A percentile compares a stretch with the other conserved stretches of the same genome.
phyloP scores from a whole-genome alignment of 2,888 invertebrate species.

The Periphyllus acericola region DNA sequence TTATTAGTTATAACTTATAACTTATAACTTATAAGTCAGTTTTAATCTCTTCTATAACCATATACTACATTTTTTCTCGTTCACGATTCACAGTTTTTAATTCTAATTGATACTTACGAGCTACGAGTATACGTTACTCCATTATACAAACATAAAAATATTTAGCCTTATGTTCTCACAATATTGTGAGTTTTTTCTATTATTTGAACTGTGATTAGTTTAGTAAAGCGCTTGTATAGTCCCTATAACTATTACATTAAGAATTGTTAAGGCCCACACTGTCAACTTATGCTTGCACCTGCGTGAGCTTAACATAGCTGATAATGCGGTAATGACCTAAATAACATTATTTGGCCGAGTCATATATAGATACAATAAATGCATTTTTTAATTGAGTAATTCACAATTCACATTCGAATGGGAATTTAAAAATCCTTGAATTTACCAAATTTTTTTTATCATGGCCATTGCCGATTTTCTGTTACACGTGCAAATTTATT shows the following conservation, averaged over 20 bases:
- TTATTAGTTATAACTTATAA: too few species aligned
- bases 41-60: background rate
- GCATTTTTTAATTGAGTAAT: slow-evolving; percentile 9
- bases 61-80: background rate
- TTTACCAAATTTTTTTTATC: slow-evolving; percentile 42
- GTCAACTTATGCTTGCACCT: background rate
- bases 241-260: background rate
- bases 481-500: background rate
- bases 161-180: background rate
- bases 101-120: background rate
- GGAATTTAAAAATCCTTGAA: slow-evolving; percentile 46
- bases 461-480: background rate
- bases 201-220: background rate
- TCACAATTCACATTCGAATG: slow-evolving; percentile 19
- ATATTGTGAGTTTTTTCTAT: background rate
- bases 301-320: background rate
- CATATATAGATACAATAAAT: slow-evolving; percentile 25
- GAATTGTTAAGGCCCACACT: background rate
- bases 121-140: too few species aligned
- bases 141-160: background rate
- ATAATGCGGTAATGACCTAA: slow-evolving; percentile 44
- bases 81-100: background rate
- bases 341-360: slow-evolving; percentile 38
- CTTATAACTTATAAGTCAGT: background rate
- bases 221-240: background rate